Base-by-base conservation (phyloP, 2,888 invertebrate genomes). In the Tineola bisselliella region DNA sequence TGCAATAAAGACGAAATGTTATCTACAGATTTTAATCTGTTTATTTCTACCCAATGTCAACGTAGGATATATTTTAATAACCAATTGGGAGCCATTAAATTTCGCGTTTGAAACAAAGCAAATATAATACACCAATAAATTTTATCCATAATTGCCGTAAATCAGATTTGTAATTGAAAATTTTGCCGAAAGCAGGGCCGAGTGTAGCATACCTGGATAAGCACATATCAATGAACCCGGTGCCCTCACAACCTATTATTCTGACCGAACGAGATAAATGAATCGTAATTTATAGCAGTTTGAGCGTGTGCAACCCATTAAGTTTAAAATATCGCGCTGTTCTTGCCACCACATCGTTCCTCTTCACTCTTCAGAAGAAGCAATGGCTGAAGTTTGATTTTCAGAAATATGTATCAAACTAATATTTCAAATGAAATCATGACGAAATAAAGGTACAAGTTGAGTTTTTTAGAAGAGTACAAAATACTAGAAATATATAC, bases 231-330 rank as follows among this genome's bases (percentile, higher is more conserved):
- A 58, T 58, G 58, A 33, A 58, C 33, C 56, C 30, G 8, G 56
- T 19, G 56, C 56, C 25, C 58, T 33, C 33, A 15, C 33, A 58
- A 44, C 44, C 77, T 79, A 81, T 82, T 81, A 81, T 79, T 76
- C 76, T 76, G 71, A 69, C 73, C 72, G 69, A 62, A 70, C 66
- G 75, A 75, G 76, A 80, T 81, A 79, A 80, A 82, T 81, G 82
- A 73, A 71, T 74, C 68, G 77, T 77, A 76, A 82, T 82, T 79
- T 79, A 79, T 81, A 76, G 76, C 74, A 71, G 76, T 76, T 75
- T 73, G 70, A 72, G 68, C 75, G 72, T 74, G 72, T 72, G 77
- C 75, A 72, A 66, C 69, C 76, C 76, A 79, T 81, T 81, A 78
- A 75, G 70, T 75, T 77, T 78, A 77, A 82, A 81, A 79, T 79